Evolutionary conservation across 2,888 invertebrate genomes (phyloP), one percentile per base, ranked within the genome.

Genomic region (Halictus quadricinctus): DNA sequence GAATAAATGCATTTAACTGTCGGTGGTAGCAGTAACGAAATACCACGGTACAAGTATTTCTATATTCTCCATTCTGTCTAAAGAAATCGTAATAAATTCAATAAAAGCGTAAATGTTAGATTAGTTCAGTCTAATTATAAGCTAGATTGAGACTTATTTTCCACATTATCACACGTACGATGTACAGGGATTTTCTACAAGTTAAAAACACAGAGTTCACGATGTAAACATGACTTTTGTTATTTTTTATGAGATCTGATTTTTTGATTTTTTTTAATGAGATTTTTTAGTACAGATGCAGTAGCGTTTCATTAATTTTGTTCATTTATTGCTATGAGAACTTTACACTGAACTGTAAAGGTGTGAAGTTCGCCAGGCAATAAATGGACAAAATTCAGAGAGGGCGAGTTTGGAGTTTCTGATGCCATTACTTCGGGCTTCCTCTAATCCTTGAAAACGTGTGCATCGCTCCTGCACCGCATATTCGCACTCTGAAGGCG

Each of bases 391-490:
- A 64, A 29, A 64, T 64, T 29, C 29, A 29, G 64, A 64, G 64
- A 64, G 64, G 29, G 29, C 64, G 13, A 64, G 64, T 64, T 29
- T 64, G 18, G 64, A 64, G 64, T 64, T 64, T 64, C 29, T 64
- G 64, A 64, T 29, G 64, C 29, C 64, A 64, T 64, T 64, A 64
- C 64, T 64, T 64, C 29, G 8, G 64, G 29, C 29, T 64, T 64
- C 64, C 64, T 64, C 64, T 64, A 64, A 64, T 64, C 64, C 64
- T 64, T 29, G 29, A 18, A 29, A 64, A 29, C 64, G 64, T 64
- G 64, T 64, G 15, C 64, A 64, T 64, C 64, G 29, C 29, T 29
- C 29, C 64, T 64, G 64, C 29, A 29, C 64, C 64, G 64, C 64
- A 64, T 64, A 64, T 64, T 64, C 64, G 64, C 18, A 29, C 64